A percentile compares a stretch with the other conserved stretches of the same genome.
Evolutionary conservation across 2,888 invertebrate species (phyloP).

Genomic region (Campoplex nolae): DNA sequence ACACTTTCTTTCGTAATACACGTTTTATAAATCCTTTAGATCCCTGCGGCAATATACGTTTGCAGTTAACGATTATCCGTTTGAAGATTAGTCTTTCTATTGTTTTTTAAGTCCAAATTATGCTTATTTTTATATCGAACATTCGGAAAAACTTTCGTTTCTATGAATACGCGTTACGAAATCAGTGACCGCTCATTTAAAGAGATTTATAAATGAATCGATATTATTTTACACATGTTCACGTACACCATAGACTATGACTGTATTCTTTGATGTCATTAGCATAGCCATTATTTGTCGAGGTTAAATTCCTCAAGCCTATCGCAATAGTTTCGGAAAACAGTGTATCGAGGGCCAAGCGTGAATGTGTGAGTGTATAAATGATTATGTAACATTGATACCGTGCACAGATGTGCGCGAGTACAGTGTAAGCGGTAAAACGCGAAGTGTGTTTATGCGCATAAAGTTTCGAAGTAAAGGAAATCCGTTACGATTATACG

Average conservation of each 20-base stretch:
- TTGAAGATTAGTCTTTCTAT: not conserved
- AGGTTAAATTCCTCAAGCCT: constrained; percentile 65
- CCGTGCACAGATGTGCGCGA: not conserved
- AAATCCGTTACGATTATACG: constrained; percentile 6
- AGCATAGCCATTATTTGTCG: constrained; percentile 57
- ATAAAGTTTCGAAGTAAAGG: constrained; percentile 21
- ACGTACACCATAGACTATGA: not conserved
- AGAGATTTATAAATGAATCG: constrained; percentile 4
- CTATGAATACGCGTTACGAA: not conserved
- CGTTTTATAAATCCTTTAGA: not conserved
- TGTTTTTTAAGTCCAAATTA: not conserved
- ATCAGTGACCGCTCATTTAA: not conserved
- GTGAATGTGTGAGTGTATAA: not conserved
- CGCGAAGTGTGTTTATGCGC: not conserved
- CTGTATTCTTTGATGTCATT: constrained; percentile 33
- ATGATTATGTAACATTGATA: constrained; percentile 16
- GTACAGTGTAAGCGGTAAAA: not conserved
- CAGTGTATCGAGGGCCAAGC: constrained; percentile 24
- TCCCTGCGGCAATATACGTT: not conserved
- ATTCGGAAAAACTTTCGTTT: not conserved
- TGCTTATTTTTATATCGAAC: not conserved
- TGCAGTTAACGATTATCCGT: not conserved
- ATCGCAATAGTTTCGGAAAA: constrained; percentile 62
- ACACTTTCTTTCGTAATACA: not conserved
- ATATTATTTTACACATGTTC: constrained; percentile 4